Conservation (phyloP, 1,140 invertebrate species). For the Drusus annulatus region DNA sequence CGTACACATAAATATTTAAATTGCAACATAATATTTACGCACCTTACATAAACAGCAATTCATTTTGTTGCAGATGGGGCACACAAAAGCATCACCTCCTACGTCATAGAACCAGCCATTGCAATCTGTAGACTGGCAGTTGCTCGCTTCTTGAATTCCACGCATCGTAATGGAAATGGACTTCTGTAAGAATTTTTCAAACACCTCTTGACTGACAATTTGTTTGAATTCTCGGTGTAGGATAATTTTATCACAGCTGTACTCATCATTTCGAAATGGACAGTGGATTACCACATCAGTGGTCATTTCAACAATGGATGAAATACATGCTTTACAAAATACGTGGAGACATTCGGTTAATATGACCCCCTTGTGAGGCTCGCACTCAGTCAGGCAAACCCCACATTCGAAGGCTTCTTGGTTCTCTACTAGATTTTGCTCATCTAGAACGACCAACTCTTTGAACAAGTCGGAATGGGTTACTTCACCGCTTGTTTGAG, state of each 20-base stretch:
- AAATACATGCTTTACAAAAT: neutral
- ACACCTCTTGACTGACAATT: neutral
- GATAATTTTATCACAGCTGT: neutral
- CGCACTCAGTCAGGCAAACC: neutral
- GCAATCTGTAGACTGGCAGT: slow-evolving; percentile 4
- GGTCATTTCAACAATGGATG: neutral
- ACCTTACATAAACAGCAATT: slow-evolving; percentile 14
- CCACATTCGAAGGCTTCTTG: neutral
- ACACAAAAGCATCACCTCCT: neutral
- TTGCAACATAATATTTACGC: no score
- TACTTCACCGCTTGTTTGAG: no score
- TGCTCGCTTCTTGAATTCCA: neutral
- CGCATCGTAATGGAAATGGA: neutral
- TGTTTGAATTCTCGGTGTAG: neutral
- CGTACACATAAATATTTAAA: no score
- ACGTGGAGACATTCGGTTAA: neutral
- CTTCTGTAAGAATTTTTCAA: neutral
- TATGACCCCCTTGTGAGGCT: neutral
- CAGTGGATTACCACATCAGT: neutral
- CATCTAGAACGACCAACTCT: neutral
- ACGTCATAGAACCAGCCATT: neutral
- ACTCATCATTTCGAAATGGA: neutral
- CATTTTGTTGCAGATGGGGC: neutral
- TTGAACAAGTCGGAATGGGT: neutral
- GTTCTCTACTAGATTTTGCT: neutral